These are phyloP conservation scores for Electrophaes corylata DNA, from an alignment of 2,888 invertebrate genomes.

Conservation along the genomic window DNA sequence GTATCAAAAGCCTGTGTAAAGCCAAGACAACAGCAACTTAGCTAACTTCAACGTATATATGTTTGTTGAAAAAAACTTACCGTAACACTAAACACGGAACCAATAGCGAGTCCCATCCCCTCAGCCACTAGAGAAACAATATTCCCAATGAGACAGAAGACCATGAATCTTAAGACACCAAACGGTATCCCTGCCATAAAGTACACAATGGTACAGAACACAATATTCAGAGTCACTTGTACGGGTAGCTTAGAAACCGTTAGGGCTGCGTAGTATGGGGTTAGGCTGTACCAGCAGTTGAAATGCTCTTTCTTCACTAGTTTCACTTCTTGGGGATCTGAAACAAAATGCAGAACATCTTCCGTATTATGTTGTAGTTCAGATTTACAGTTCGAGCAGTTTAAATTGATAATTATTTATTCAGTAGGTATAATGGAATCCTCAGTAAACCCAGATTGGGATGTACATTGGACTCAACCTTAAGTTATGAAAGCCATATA, in stretches of 20 bases:
- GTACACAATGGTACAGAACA: constrained; percentile 85
- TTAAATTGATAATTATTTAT: neutral
- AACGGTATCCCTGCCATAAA: constrained; percentile 89
- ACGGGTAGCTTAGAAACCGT: constrained; percentile 86
- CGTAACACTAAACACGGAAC: constrained; percentile 87
- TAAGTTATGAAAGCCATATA: too few relatives aligned
- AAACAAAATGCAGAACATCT: constrained; percentile 27
- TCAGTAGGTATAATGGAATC: too few relatives aligned
- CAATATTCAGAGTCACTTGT: constrained; percentile 82
- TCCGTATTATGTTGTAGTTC: too few relatives aligned
- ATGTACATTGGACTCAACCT: too few relatives aligned
- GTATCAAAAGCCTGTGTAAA: constrained; percentile 7
- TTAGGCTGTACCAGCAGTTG: constrained; percentile 87
- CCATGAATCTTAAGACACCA: constrained; percentile 85
- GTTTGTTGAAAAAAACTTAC: constrained; percentile 64
- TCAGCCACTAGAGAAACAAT: constrained; percentile 90
- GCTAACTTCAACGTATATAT: neutral
- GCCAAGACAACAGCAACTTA: neutral
- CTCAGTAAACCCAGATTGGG: too few relatives aligned
- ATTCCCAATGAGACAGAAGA: constrained; percentile 87
- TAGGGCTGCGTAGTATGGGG: constrained; percentile 86
- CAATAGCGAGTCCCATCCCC: constrained; percentile 91
- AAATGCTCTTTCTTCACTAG: constrained; percentile 88
- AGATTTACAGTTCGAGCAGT: too few relatives aligned
- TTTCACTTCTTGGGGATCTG: constrained; percentile 88